Percentiles rank a stretch among this genome's conserved stretches.
Evolutionary conservation across 2,797 vertebrate species (phyloP).

Genomic region (Percopsis omiscomaycus): DNA sequence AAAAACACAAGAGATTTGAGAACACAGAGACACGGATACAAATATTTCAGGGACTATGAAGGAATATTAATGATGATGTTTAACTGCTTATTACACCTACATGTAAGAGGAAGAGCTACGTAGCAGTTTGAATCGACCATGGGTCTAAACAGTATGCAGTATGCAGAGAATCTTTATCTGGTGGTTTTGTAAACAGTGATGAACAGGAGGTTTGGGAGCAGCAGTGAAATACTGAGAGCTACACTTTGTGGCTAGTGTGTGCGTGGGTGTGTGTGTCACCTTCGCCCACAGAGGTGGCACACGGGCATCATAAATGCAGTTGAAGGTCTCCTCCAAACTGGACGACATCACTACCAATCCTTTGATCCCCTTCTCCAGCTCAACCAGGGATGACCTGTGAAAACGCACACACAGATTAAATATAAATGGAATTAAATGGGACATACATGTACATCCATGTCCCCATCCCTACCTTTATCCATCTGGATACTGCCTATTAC

Average conservation of each 20-base stretch:
- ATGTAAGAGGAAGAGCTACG: too few species aligned
- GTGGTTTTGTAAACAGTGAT: too few species aligned
- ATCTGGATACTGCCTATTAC: background rate
- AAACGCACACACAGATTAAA: constrained; percentile 13
- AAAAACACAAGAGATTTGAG: too few species aligned
- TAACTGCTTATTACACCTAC: too few species aligned
- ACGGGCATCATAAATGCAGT: constrained; percentile 82
- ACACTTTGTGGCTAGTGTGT: background rate
- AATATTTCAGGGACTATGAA: too few species aligned
- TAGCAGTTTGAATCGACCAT: too few species aligned
- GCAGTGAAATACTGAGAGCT: too few species aligned
- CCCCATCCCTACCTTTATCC: background rate
- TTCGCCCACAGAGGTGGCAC: constrained; percentile 88
- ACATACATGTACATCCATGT: background rate
- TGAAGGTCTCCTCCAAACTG: constrained; percentile 86
- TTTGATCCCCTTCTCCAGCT: constrained; percentile 87
- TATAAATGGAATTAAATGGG: background rate
- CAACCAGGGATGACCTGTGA: constrained; percentile 78
- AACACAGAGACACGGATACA: too few species aligned
- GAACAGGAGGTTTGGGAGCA: too few species aligned
- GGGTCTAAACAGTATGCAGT: too few species aligned
- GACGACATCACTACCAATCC: constrained; percentile 89
- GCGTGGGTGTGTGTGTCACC: constrained; percentile 65
- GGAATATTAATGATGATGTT: too few species aligned
- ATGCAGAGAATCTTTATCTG: too few species aligned